These are phyloP conservation scores for Drosophila parabipectinata DNA, from an alignment of 1,140 invertebrate genomes.

Conservation along the genomic window DNA sequence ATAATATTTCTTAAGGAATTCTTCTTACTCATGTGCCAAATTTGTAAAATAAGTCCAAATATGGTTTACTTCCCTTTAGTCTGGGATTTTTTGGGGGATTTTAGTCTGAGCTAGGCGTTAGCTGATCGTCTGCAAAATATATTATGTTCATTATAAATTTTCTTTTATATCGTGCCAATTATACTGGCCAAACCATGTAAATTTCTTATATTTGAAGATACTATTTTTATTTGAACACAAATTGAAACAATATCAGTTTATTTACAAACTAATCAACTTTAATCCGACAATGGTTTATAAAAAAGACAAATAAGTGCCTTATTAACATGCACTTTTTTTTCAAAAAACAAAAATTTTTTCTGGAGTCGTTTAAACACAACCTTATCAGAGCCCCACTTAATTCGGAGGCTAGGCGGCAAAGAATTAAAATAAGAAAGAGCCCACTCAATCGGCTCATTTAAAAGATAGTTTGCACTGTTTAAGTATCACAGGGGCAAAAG, in stretches of 20 bases:
- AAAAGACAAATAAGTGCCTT: slow-evolving; percentile 11
- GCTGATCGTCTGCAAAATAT: not conserved
- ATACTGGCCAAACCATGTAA: not conserved
- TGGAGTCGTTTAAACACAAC: too few species aligned
- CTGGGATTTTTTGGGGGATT: not conserved
- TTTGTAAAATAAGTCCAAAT: slow-evolving; percentile 1
- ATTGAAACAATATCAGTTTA: slow-evolving; percentile 55
- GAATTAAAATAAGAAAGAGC: too few species aligned
- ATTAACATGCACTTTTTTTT: too few species aligned
- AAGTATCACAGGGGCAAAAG: too few species aligned
- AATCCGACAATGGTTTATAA: slow-evolving; percentile 35
- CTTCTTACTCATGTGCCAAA: not conserved
- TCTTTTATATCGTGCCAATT: not conserved
- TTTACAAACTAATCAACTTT: slow-evolving; percentile 80
- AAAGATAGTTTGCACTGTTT: too few species aligned
- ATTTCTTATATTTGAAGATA: slow-evolving; percentile 1
- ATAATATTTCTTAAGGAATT: slow-evolving; percentile 13
- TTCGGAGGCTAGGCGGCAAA: too few species aligned
- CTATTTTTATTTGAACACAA: slow-evolving; percentile 43
- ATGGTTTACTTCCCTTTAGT: not conserved
- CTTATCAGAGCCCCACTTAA: too few species aligned
- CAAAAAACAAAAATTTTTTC: too few species aligned
- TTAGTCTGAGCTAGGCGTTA: not conserved
- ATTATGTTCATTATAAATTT: not conserved
- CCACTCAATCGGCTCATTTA: too few species aligned